These are phyloP conservation scores for Drosophila ananassae DNA, from an alignment of 1,140 invertebrate genomes.

Conservation along the genomic window DNA sequence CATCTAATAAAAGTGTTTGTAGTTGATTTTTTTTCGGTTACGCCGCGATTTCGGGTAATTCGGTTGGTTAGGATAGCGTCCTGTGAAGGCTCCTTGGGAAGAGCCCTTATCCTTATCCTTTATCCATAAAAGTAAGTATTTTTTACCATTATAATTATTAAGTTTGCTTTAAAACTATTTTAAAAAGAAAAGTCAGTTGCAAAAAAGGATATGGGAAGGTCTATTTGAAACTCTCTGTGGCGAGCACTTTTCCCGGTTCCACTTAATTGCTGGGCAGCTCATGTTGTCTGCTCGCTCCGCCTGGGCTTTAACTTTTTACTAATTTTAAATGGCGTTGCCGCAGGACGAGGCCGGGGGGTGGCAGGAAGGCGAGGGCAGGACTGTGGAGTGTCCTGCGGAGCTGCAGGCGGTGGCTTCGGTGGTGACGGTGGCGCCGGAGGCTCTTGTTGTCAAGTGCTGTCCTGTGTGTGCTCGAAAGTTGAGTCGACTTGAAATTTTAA, in stretches of 20 bases:
- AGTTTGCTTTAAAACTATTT: too few species aligned
- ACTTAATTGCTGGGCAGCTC: conserved; percentile 69
- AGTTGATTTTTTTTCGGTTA: neutral
- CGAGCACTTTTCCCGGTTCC: conserved; percentile 10
- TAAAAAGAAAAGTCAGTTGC: too few species aligned
- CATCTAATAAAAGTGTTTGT: neutral
- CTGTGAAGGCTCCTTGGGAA: neutral
- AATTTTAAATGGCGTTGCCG: conserved; percentile 73
- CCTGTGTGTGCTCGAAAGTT: conserved; percentile 59
- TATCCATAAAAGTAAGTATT: neutral
- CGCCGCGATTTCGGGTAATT: neutral
- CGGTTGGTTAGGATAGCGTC: neutral
- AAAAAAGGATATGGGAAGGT: neutral
- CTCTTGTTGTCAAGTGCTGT: conserved; percentile 53
- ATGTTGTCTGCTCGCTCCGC: conserved; percentile 48
- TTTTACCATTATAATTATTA: too few species aligned
- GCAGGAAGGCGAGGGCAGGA: neutral
- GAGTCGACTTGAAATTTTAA: conserved; percentile 77
- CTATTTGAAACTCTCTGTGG: neutral
- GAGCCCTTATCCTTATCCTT: neutral
- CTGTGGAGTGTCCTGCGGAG: conserved; percentile 10
- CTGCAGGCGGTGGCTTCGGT: conserved; percentile 5
- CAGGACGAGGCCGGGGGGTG: neutral
- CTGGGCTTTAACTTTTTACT: conserved; percentile 70
- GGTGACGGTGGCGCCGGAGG: conserved; percentile 15